These are phyloP conservation scores for Suncus etruscus DNA, from an alignment of 2,113 vertebrate genomes.

Conservation along the genomic window DNA sequence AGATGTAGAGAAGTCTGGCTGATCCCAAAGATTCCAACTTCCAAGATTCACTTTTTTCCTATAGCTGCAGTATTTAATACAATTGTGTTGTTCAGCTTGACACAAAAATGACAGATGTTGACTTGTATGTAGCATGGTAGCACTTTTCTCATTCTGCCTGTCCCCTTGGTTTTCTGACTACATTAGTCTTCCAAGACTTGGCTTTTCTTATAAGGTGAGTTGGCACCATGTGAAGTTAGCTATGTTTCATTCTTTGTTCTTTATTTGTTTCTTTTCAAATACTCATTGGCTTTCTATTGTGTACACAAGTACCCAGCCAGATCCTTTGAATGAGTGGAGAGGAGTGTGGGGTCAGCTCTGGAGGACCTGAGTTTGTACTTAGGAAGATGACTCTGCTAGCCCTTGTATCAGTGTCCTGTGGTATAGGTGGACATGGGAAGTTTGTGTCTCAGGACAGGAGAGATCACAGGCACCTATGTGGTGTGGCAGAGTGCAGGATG, in stretches of 20 bases:
- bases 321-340: not conserved
- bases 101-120: not conserved
- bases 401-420: not conserved
- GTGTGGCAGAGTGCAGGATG: not conserved
- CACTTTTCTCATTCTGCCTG: not conserved
- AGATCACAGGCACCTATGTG: not conserved
- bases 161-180: not conserved
- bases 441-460: not conserved
- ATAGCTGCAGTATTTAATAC: not conserved
- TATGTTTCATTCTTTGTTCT: not conserved
- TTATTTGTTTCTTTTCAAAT: not conserved
- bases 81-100: not conserved
- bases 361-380: not conserved
- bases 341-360: not conserved
- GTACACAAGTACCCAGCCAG: not conserved
- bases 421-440: not conserved
- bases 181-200: not conserved
- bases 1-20: not conserved
- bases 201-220: not conserved
- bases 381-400: not conserved
- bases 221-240: not conserved
- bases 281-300: not conserved
- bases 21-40: not conserved
- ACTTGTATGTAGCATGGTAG: not conserved
- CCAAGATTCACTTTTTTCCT: not conserved